Evolutionary conservation across 2,888 invertebrate species (phyloP).

Genomic region (Andrena trimmerana): DNA sequence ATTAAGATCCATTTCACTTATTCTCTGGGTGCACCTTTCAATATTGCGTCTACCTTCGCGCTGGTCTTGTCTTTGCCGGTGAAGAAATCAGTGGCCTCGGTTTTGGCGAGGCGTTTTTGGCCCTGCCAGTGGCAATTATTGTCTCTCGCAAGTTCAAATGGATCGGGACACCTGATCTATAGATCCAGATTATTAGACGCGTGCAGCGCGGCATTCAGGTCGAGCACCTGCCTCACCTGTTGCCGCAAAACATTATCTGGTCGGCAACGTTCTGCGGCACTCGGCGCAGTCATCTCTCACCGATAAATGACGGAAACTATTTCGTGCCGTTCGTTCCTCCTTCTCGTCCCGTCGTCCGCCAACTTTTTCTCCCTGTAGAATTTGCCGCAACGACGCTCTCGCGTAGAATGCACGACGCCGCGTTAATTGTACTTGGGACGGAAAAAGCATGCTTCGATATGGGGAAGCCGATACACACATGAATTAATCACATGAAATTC

Average conservation of each 20-base stretch:
- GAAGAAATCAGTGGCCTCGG: not conserved
- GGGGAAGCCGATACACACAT: not conserved
- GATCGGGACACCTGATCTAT: conserved; percentile 83
- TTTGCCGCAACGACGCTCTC: conserved; percentile 49
- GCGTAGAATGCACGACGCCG: conserved; percentile 33
- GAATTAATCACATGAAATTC: not conserved
- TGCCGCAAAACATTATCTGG: conserved; percentile 84
- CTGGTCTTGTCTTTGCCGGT: not conserved
- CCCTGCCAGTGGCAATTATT: conserved; percentile 74
- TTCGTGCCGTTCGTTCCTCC: conserved; percentile 63
- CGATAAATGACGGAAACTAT: conserved; percentile 81
- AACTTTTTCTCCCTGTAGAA: conserved; percentile 57
- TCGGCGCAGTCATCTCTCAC: conserved; percentile 79
- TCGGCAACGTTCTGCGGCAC: conserved; percentile 77
- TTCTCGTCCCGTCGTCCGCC: conserved; percentile 28
- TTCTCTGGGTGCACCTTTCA: not conserved
- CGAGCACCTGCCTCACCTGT: conserved; percentile 85
- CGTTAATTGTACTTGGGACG: conserved; percentile 25
- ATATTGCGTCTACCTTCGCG: not conserved
- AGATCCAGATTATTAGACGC: conserved; percentile 84
- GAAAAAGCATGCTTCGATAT: not conserved
- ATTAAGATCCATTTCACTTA: not conserved
- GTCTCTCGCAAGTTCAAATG: conserved; percentile 77
- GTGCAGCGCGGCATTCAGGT: conserved; percentile 83
- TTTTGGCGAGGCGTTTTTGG: conserved; percentile 10